Conservation (phyloP, 37 sponge, comb jelly and placozoan genomes). For the Cladorhizidae sp. region DNA sequence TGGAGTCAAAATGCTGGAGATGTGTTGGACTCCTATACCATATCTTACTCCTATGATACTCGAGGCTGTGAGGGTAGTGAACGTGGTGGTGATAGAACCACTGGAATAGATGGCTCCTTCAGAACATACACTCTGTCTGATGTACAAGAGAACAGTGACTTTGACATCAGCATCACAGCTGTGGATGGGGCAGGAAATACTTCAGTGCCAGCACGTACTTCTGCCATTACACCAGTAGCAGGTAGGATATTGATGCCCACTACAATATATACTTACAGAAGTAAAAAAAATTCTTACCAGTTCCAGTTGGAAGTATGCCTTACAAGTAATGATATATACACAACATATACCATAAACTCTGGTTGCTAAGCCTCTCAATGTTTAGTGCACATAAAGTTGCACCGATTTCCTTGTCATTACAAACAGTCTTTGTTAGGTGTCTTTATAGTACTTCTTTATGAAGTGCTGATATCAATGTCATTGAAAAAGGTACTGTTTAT, state of each 20-base stretch:
- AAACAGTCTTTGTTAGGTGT: too few species aligned
- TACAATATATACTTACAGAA: too few species aligned
- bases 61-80: not conserved
- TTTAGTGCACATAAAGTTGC: too few species aligned
- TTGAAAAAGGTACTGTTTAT: too few species aligned
- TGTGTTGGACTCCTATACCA: slow-evolving; percentile 27
- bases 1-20: slow-evolving; percentile 26
- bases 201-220: not conserved
- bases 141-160: slow-evolving; percentile 39
- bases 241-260: not conserved
- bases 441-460: too few species aligned
- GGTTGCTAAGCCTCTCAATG: too few species aligned
- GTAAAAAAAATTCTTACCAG: too few species aligned
- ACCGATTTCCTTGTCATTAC: too few species aligned
- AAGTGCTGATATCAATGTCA: too few species aligned
- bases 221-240: not conserved
- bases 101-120: not conserved
- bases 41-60: slow-evolving; percentile 11
- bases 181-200: slow-evolving; percentile 30
- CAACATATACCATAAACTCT: too few species aligned
- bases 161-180: slow-evolving; percentile 22
- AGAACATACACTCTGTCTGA: slow-evolving; percentile 20
- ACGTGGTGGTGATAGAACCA: not conserved
- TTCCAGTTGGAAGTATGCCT: too few species aligned
- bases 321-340: too few species aligned